These are phyloP conservation scores for Typhlichthys eigenmanni DNA, from an alignment of 2,797 vertebrate species.

Conservation along the genomic window DNA sequence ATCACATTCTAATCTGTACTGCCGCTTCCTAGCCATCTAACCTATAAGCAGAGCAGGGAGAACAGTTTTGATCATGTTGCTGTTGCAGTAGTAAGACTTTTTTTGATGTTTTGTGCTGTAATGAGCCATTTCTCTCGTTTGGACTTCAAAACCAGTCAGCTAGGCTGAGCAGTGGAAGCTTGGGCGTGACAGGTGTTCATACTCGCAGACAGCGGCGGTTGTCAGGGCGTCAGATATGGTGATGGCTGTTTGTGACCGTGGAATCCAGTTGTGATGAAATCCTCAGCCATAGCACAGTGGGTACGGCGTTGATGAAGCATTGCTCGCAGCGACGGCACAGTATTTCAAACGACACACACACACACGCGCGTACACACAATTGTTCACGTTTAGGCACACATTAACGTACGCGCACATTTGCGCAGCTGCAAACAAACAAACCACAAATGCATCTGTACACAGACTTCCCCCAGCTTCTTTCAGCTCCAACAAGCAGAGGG, in stretches of 20 bases:
- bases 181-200: slow-evolving; percentile 17
- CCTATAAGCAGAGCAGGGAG: neutral
- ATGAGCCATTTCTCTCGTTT: neutral
- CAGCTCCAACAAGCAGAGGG: slow-evolving; percentile 27
- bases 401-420: neutral
- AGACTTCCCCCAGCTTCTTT: slow-evolving; percentile 17
- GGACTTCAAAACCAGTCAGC: neutral
- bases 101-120: neutral
- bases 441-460: neutral
- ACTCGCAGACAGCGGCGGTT: slow-evolving; percentile 18
- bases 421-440: neutral
- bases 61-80: slow-evolving; percentile 10
- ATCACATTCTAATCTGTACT: too few species aligned
- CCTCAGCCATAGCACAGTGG: slow-evolving; percentile 5
- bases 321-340: neutral
- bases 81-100: neutral
- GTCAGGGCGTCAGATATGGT: slow-evolving; percentile 16
- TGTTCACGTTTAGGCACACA: too few species aligned
- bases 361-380: neutral
- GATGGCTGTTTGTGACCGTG: slow-evolving; percentile 13
- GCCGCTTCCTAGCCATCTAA: neutral
- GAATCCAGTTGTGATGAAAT: slow-evolving; percentile 3
- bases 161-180: slow-evolving; percentile 1
- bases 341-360: neutral
- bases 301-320: slow-evolving; percentile 10